Percentiles rank a stretch among this genome's conserved stretches.
These are phyloP conservation scores for Rattus norvegicus DNA, from an alignment of 2,113 vertebrate species.

Conservation along the genomic window DNA sequence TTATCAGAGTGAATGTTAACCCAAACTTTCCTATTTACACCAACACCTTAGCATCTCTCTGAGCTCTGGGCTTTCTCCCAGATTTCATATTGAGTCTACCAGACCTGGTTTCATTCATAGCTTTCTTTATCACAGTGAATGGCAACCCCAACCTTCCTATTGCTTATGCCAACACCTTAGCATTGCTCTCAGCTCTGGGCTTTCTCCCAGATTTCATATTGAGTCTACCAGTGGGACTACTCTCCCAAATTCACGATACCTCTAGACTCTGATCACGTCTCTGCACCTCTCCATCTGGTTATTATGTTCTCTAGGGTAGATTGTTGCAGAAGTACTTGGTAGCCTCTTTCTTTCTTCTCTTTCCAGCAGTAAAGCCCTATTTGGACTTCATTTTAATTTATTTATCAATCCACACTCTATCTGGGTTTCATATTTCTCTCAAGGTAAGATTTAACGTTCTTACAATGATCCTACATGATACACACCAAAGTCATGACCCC, in stretches of 20 bases:
- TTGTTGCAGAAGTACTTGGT: not conserved
- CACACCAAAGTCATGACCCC: accelerated
- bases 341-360: not conserved
- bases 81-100: not conserved
- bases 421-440: not conserved
- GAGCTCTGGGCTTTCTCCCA: not conserved
- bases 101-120: not conserved
- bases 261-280: not conserved
- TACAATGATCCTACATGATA: not conserved
- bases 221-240: not conserved
- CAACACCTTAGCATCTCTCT: not conserved
- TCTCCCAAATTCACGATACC: not conserved
- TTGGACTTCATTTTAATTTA: not conserved
- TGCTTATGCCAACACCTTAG: not conserved
- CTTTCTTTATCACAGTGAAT: not conserved
- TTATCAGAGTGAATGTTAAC: not conserved
- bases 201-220: not conserved
- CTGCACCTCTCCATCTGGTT: not conserved
- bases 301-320: not conserved
- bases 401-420: not conserved
- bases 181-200: not conserved
- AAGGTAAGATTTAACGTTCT: not conserved
- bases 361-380: not conserved
- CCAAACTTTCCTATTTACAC: not conserved
- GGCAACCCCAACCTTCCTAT: not conserved